Evolutionary conservation across 1,140 invertebrate species (phyloP).

Genomic region (Riptortus pedestris): DNA sequence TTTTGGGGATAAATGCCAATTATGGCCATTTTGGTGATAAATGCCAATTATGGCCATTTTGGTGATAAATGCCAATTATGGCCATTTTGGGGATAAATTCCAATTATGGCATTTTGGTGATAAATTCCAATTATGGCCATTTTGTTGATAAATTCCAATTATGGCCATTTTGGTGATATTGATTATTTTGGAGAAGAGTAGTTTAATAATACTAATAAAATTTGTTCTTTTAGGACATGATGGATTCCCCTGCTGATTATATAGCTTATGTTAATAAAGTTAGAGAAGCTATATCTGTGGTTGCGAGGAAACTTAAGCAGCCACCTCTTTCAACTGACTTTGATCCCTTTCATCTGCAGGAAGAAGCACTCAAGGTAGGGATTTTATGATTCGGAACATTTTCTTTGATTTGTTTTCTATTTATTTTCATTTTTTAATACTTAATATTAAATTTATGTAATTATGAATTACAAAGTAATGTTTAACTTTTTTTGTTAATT

Average conservation of each 20-base stretch:
- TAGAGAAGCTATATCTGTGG: conserved; percentile 19
- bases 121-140: no score
- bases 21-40: no score
- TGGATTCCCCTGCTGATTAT: conserved; percentile 27
- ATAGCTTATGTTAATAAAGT: conserved; percentile 25
- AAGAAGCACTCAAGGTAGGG: conserved; percentile 25
- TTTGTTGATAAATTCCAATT: no score
- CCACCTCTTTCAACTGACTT: conserved; percentile 28
- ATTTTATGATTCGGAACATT: not conserved
- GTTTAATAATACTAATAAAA: not conserved
- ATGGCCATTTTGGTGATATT: no score
- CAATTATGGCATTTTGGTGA: no score
- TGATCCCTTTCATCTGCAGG: conserved; percentile 26
- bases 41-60: no score
- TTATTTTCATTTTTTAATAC: not conserved
- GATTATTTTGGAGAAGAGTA: no score
- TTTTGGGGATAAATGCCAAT: no score
- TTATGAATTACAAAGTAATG: not conserved
- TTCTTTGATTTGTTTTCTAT: no score
- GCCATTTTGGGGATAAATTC: no score
- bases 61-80: no score
- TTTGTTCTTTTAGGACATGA: conserved; percentile 23
- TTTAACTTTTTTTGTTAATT: no score
- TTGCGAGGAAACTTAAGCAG: conserved; percentile 25
- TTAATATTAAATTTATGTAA: not conserved